These are phyloP conservation scores for Rhinopomastus cyanomelas DNA, from an alignment of 2,113 vertebrate genomes.

Conservation along the genomic window DNA sequence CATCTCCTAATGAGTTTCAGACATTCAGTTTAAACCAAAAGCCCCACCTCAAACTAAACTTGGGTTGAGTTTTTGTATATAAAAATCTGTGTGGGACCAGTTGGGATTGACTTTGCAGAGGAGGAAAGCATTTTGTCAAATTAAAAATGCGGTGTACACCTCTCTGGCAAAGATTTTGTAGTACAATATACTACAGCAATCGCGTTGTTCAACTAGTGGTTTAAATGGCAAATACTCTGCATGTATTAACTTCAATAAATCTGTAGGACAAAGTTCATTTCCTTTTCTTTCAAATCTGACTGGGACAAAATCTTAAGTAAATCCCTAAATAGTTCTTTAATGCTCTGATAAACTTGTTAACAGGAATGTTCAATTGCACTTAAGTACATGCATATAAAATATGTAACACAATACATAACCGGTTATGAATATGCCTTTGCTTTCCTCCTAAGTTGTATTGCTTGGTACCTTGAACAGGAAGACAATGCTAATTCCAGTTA, in stretches of 20 bases:
- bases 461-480: background rate
- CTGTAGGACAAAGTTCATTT: background rate
- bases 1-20: background rate
- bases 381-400: background rate
- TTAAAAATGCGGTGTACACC: background rate
- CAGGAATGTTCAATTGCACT: constrained; percentile 29
- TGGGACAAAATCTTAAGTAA: constrained; percentile 40
- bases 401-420: background rate
- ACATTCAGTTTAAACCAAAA: background rate
- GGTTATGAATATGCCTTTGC: background rate
- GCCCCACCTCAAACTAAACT: background rate
- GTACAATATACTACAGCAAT: background rate
- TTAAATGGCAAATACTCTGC: background rate
- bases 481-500: background rate
- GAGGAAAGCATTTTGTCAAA: background rate
- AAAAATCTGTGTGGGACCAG: background rate
- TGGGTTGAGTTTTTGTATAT: background rate
- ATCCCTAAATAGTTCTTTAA: constrained; percentile 46
- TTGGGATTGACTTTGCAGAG: background rate
- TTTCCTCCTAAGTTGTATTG: background rate
- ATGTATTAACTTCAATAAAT: background rate
- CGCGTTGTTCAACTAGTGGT: background rate
- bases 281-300: background rate
- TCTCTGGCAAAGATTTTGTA: background rate
- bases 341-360: constrained; percentile 41